Percentiles rank a stretch among this genome's conserved stretches.
Conservation (phyloP, 1,140 invertebrate genomes). For the Drosophila biarmipes region DNA sequence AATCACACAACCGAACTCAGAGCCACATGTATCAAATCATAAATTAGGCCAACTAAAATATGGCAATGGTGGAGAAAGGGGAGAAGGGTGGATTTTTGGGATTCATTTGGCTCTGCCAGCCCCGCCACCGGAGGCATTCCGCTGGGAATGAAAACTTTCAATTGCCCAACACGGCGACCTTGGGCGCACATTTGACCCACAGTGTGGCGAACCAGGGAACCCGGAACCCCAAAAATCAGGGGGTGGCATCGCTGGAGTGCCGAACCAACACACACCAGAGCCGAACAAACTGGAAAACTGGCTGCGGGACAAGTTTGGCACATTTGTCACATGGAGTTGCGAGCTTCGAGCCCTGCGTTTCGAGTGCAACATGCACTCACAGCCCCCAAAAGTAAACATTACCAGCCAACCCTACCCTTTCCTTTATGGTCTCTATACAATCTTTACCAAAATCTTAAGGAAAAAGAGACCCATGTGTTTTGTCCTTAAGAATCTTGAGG, state of each 20-base stretch:
- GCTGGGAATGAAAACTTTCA: constrained; percentile 60
- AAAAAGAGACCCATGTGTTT: background rate
- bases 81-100: background rate
- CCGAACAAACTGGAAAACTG: background rate
- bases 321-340: constrained; percentile 61
- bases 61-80: background rate
- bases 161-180: constrained; percentile 46
- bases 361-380: constrained; percentile 52
- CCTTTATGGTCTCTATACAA: no score
- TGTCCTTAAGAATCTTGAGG: background rate
- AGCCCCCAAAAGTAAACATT: no score
- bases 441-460: no score
- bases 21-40: constrained; percentile 54
- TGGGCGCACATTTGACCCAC: constrained; percentile 39
- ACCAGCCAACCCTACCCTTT: background rate
- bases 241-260: background rate
- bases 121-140: constrained; percentile 11
- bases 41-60: constrained; percentile 29
- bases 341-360: constrained; percentile 14
- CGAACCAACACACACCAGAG: constrained; percentile 12
- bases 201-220: constrained; percentile 12
- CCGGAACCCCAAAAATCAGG: background rate
- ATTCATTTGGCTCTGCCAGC: constrained; percentile 9
- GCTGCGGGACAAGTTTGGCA: constrained; percentile 54
- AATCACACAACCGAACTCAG: constrained; percentile 43